phyloP scores from a whole-genome alignment of 2,797 vertebrate genomes.

The Tapirus indicus region DNA sequence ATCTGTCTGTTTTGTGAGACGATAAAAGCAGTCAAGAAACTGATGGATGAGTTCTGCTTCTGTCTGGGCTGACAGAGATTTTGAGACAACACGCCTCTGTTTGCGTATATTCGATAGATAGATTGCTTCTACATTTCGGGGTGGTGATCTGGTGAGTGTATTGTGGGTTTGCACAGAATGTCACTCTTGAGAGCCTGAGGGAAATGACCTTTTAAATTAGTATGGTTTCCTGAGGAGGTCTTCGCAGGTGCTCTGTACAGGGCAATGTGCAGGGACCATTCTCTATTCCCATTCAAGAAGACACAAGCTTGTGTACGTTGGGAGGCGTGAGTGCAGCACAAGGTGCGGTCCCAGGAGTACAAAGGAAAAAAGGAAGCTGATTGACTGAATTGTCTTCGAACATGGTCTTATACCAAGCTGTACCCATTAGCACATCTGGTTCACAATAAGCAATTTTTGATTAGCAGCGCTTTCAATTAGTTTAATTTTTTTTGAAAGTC shows the following conservation, averaged over 20 bases:
- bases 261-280: background rate
- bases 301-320: background rate
- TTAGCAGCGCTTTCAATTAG: background rate
- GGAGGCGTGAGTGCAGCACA: background rate
- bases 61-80: background rate
- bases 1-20: background rate
- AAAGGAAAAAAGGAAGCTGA: background rate
- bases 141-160: background rate
- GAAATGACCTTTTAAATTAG: background rate
- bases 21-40: background rate
- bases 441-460: background rate
- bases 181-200: background rate
- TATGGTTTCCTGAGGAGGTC: background rate
- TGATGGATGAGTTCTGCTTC: background rate
- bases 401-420: background rate
- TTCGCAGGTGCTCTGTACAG: background rate
- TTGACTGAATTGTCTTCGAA: background rate
- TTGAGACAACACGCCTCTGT: background rate
- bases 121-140: background rate
- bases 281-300: background rate
- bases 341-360: background rate
- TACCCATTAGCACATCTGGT: background rate
- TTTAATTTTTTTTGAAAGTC: background rate
- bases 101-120: background rate
- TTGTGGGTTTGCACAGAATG: background rate